Evolutionary conservation across 2,797 vertebrate genomes (phyloP), one percentile per base, ranked within the genome.

Genomic region (Enteromius argenteus): DNA sequence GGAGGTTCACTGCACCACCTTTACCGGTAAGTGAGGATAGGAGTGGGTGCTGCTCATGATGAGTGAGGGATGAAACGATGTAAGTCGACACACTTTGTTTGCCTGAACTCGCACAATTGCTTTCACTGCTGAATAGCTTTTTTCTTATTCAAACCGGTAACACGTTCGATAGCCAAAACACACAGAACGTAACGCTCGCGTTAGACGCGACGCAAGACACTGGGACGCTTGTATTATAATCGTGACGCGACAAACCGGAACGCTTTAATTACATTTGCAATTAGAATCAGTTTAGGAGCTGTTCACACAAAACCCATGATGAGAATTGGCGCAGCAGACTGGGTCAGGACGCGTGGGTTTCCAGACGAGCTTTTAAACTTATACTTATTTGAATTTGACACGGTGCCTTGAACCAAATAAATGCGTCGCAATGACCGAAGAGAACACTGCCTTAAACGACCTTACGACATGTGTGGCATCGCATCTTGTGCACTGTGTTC

Each of bases 1-100:
- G 88, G 91, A 93, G 91, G 87, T 90, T 92, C 90, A 90, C 89
- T 90, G 90, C 92, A 85, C 88, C 89, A 90, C 89, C 86, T 90
- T 92, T 86, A 94, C 90, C 91, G 94, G 95, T 96, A 90, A 96
- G 95, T 93, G 86, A 56, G 78, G 58, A 58, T 15, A 17, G 46
- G 42, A 4, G 42, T 30, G 42, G 17, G 23, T n/a, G n/a, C n/a
- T 5, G 69, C 27, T 30, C 60, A 64, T 17, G 27, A 64, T 17
- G 23, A 30, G 27, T 62, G 27, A 62, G 23, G 39, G 14, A 72
- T 72, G n/a, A 46, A 10, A 30, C n/a, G n/a, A 71, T 44, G 13
- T 1, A 62, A 62, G 27, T 15, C 60, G 27, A 62, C 58, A 62
- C 58, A 27, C 23, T 21, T 37, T 72, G 46, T 73, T 51, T 32